These are phyloP conservation scores for Goniozus legneri DNA, from an alignment of 1,140 invertebrate species.

Conservation along the genomic window DNA sequence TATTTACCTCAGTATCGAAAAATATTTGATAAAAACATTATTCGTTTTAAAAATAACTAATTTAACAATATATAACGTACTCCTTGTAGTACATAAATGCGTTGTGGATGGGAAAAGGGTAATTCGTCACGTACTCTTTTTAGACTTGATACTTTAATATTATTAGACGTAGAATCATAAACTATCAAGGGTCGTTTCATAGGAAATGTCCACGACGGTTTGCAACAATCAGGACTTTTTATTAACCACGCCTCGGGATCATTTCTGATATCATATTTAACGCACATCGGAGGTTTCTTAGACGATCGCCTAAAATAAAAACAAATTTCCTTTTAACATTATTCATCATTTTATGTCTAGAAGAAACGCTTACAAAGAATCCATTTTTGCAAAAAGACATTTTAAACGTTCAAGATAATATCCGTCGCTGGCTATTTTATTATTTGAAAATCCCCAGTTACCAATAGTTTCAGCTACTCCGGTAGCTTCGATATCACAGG, in stretches of 20 bases:
- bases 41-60: too few species aligned
- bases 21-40: too few species aligned
- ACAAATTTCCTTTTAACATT: not conserved
- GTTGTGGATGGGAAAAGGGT: conserved; percentile 28
- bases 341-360: not conserved
- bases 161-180: conserved; percentile 26
- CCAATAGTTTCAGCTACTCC: conserved; percentile 43
- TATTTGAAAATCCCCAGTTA: conserved; percentile 47
- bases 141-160: conserved; percentile 25
- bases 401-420: conserved; percentile 36
- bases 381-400: conserved; percentile 37
- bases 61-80: too few species aligned
- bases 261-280: conserved; percentile 29
- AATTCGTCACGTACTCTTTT: conserved; percentile 19
- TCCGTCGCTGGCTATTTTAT: conserved; percentile 26
- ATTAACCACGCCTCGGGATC: conserved; percentile 33
- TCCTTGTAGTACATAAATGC: conserved; percentile 26
- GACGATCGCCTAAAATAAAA: conserved; percentile 20
- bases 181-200: conserved; percentile 39
- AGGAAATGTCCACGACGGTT: conserved; percentile 38
- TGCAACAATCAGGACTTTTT: conserved; percentile 37
- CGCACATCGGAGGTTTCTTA: conserved; percentile 17
- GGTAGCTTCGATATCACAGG: too few species aligned
- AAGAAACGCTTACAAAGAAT: conserved; percentile 29
- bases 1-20: too few species aligned